These are phyloP conservation scores for Drosophila lini DNA, from an alignment of 1,140 invertebrate species.

Conservation along the genomic window DNA sequence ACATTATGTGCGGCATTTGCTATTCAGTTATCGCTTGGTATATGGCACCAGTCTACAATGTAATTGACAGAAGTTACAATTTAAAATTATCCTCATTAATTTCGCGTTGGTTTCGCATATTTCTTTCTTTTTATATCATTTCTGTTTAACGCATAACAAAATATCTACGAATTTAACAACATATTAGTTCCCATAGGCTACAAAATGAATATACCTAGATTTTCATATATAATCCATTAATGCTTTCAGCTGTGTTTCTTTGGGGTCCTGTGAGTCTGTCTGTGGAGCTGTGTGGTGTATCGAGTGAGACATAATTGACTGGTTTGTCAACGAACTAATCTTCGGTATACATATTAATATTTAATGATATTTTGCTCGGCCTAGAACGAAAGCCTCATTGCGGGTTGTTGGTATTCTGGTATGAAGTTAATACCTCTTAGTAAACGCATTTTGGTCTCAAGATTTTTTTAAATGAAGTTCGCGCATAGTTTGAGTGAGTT, in stretches of 20 bases:
- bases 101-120: slow-evolving; percentile 15
- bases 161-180: slow-evolving; percentile 68
- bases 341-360: slow-evolving; percentile 39
- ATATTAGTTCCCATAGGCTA: slow-evolving; percentile 45
- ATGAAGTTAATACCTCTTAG: slow-evolving; percentile 41
- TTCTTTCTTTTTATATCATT: slow-evolving; percentile 16
- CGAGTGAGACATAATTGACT: slow-evolving; percentile 43
- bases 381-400: slow-evolving; percentile 17
- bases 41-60: slow-evolving; percentile 83
- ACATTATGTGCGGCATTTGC: slow-evolving; percentile 42
- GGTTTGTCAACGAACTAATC: slow-evolving; percentile 43
- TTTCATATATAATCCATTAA: slow-evolving; percentile 19
- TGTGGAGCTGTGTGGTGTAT: slow-evolving; percentile 6
- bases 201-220: slow-evolving; percentile 48
- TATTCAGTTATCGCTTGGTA: slow-evolving; percentile 58
- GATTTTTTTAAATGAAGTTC: slow-evolving; percentile 57
- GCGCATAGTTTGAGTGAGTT: slow-evolving; percentile 40
- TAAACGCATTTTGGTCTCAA: slow-evolving; percentile 82
- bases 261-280: slow-evolving; percentile 8
- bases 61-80: slow-evolving; percentile 85
- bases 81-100: slow-evolving; percentile 52
- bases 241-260: slow-evolving; percentile 10
- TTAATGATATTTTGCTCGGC: slow-evolving; percentile 23
- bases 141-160: slow-evolving; percentile 55
- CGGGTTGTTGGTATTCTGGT: slow-evolving; percentile 9